Conservation (phyloP, 2,797 vertebrate genomes). For the Gouania willdenowi region DNA sequence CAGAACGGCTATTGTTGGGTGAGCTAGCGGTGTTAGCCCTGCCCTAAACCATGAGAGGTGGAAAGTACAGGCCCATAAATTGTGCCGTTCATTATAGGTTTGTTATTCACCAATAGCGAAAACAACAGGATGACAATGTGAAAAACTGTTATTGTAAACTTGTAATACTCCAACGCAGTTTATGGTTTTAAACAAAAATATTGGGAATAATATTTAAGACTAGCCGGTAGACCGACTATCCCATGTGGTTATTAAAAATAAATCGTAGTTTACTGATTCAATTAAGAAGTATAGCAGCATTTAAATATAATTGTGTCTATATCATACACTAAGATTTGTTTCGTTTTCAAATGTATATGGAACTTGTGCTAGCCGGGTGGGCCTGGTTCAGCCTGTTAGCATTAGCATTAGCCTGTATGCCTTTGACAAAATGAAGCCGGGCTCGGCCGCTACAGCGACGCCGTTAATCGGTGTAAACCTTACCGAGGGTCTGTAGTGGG, state of each 20-base stretch:
- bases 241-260: no score
- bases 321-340: neutral
- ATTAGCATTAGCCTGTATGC: conserved; percentile 24
- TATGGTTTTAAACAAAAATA: no score
- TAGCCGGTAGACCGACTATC: no score
- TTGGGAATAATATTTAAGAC: no score
- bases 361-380: conserved; percentile 39
- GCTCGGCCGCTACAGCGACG: conserved; percentile 4
- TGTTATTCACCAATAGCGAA: no score
- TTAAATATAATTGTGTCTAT: accelerated
- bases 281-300: no score
- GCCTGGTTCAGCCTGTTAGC: conserved; percentile 46
- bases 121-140: no score
- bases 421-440: conserved; percentile 41
- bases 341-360: neutral
- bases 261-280: no score
- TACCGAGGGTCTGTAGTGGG: conserved; percentile 58
- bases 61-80: conserved; percentile 60
- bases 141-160: no score
- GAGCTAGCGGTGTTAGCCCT: conserved; percentile 47
- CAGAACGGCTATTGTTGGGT: conserved; percentile 32
- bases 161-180: no score
- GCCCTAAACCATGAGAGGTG: conserved; percentile 3
- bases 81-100: no score
- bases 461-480: conserved; percentile 25